Evolutionary conservation across 1,140 invertebrate species (phyloP).

Genomic region (Dendrolimus punctatus): DNA sequence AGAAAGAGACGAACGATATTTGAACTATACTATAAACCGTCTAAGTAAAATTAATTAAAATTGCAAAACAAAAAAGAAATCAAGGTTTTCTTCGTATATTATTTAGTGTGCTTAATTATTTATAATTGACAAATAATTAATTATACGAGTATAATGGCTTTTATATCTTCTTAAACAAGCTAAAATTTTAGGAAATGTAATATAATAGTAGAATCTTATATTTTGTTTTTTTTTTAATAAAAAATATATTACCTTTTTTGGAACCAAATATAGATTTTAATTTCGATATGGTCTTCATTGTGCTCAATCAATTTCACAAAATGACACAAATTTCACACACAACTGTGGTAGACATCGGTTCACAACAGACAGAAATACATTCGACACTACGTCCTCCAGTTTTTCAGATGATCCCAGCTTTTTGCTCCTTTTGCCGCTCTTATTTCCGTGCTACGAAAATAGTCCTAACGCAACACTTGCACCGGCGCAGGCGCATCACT

Average conservation of each 20-base stretch:
- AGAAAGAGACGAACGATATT: too few relatives aligned
- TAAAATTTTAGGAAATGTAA: too few relatives aligned
- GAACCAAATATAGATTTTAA: conserved; percentile 58
- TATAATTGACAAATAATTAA: too few relatives aligned
- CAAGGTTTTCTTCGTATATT: too few relatives aligned
- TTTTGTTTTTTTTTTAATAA: not conserved
- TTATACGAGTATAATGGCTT: too few relatives aligned
- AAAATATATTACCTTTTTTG: conserved; percentile 45
- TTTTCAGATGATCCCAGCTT: conserved; percentile 59
- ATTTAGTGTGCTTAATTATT: too few relatives aligned
- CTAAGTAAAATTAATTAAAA: too few relatives aligned
- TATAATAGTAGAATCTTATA: too few relatives aligned
- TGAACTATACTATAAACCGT: too few relatives aligned
- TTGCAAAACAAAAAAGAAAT: too few relatives aligned
- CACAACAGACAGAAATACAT: conserved; percentile 64
- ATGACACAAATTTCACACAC: conserved; percentile 31
- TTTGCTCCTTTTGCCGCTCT: conserved; percentile 70
- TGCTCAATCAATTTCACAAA: conserved; percentile 21
- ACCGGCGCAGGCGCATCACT: conserved; percentile 61
- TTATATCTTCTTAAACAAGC: too few relatives aligned
- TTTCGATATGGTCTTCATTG: conserved; percentile 64
- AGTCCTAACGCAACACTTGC: conserved; percentile 64
- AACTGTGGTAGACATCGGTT: conserved; percentile 42
- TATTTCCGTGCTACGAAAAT: conserved; percentile 72
- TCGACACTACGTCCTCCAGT: conserved; percentile 58